These are phyloP conservation scores for Echeneis naucrates DNA, from an alignment of 2,797 vertebrate genomes.

Conservation along the genomic window DNA sequence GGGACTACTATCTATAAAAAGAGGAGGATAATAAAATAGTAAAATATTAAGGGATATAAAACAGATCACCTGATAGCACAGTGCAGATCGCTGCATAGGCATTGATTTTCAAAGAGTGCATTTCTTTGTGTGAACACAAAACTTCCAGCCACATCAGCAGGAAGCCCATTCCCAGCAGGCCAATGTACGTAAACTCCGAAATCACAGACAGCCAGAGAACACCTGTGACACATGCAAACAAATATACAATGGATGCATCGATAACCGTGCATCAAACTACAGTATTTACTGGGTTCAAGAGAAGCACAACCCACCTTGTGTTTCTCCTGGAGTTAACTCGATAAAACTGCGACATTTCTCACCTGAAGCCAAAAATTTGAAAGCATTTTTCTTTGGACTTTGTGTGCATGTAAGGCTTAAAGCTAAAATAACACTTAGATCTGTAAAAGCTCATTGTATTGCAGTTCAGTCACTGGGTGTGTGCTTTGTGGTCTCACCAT, in stretches of 20 bases:
- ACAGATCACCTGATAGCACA: conserved; percentile 85
- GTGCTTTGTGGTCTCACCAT: conserved; percentile 76
- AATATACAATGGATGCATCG: background rate
- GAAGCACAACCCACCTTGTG: conserved; percentile 81
- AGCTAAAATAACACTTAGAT: background rate
- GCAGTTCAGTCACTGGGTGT: background rate
- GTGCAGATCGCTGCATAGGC: conserved; percentile 89
- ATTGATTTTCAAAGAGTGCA: conserved; percentile 89
- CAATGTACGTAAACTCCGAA: conserved; percentile 89
- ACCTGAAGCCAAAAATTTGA: conserved; percentile 61
- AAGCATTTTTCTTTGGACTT: background rate
- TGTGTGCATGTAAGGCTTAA: background rate
- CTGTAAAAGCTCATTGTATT: background rate
- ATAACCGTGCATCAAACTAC: background rate
- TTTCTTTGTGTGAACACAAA: conserved; percentile 85
- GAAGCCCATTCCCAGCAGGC: conserved; percentile 88
- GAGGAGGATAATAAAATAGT: background rate
- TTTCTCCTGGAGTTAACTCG: conserved; percentile 87
- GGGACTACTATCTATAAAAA: background rate
- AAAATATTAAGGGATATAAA: background rate
- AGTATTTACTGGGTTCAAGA: background rate
- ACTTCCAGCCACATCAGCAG: conserved; percentile 89
- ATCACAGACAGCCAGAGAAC: conserved; percentile 85
- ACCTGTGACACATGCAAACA: conserved; percentile 69
- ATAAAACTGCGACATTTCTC: conserved; percentile 89